These are phyloP conservation scores for Dasyprocta punctata DNA, from an alignment of 2,113 vertebrate species.

Conservation along the genomic window DNA sequence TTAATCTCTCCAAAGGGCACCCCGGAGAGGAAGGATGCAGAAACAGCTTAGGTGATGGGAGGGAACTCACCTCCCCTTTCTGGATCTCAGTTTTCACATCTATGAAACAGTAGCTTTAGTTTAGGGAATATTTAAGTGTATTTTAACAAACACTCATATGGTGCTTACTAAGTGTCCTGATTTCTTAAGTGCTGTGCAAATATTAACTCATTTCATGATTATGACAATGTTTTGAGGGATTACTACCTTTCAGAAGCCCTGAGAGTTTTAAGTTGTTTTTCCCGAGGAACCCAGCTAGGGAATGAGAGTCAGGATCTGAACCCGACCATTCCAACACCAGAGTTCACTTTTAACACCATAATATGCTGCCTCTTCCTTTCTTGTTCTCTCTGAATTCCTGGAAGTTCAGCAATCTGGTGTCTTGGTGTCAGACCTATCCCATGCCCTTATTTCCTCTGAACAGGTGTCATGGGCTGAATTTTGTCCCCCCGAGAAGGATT, in stretches of 20 bases:
- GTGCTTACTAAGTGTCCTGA: neutral
- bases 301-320: neutral
- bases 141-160: neutral
- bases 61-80: neutral
- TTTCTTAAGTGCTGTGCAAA: neutral
- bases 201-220: neutral
- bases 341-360: neutral
- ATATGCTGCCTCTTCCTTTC: neutral
- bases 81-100: neutral
- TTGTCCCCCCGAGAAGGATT: neutral
- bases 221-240: neutral
- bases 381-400: neutral
- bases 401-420: neutral
- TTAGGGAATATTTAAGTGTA: neutral
- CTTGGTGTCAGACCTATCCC: neutral
- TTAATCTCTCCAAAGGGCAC: neutral
- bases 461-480: neutral
- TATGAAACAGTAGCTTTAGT: neutral
- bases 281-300: neutral
- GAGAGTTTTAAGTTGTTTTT: neutral
- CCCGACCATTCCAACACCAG: too few species aligned
- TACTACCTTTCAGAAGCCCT: neutral
- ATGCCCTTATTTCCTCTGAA: neutral
- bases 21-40: neutral
- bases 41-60: neutral